Conservation (phyloP, 2,797 vertebrate genomes). For the Pipistrellus nathusii region DNA sequence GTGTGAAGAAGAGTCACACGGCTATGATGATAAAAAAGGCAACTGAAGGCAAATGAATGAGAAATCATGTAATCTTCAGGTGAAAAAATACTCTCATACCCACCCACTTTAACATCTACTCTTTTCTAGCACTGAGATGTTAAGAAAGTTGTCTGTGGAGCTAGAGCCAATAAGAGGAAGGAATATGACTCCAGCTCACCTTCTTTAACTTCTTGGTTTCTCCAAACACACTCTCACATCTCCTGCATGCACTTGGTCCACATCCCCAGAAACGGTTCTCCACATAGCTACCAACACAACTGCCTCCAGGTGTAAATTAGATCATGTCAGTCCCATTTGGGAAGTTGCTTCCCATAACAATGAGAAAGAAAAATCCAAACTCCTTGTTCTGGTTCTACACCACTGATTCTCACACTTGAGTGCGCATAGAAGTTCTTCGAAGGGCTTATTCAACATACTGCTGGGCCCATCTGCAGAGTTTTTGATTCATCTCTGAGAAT, state of each 20-base stretch:
- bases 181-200: neutral
- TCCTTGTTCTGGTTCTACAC: neutral
- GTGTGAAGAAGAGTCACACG: neutral
- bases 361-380: neutral
- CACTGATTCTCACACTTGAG: neutral
- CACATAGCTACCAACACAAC: neutral
- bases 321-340: neutral
- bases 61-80: neutral
- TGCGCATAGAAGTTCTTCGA: neutral
- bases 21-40: neutral
- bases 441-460: neutral
- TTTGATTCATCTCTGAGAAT: neutral
- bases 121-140: neutral
- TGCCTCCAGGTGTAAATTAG: neutral
- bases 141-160: neutral
- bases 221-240: neutral
- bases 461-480: neutral
- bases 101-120: neutral
- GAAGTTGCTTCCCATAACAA: neutral
- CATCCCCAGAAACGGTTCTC: neutral
- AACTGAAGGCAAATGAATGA: neutral
- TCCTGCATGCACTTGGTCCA: no score
- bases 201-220: conserved; percentile 2
- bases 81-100: neutral
- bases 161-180: neutral